Percentiles rank a stretch among this genome's conserved stretches.
Evolutionary conservation across 2,113 vertebrate species (phyloP).

Genomic region (Serinus canaria): DNA sequence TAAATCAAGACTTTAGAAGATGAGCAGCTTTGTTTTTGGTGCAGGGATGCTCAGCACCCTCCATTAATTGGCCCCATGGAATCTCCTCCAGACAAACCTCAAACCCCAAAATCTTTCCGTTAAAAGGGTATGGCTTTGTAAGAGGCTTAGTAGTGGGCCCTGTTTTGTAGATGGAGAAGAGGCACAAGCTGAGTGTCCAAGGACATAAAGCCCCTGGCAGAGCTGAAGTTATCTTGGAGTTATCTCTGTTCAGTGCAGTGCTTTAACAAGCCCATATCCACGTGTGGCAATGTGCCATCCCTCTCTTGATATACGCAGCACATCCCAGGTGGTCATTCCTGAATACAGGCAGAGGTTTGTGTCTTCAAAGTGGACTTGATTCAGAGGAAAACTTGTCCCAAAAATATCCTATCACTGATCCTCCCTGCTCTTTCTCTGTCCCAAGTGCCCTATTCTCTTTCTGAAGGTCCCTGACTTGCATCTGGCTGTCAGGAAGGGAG

Average conservation of each 20-base stretch:
- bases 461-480: background rate
- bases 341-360: background rate
- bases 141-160: background rate
- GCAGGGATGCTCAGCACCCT: background rate
- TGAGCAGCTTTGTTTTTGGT: background rate
- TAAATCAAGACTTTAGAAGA: background rate
- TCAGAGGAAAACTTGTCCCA: background rate
- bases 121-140: background rate
- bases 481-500: background rate
- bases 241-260: background rate
- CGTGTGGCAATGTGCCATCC: background rate
- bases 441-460: background rate
- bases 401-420: background rate
- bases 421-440: rapidly evolving
- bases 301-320: background rate
- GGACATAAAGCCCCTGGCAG: background rate
- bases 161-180: background rate
- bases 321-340: background rate
- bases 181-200: background rate
- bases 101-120: background rate
- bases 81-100: background rate
- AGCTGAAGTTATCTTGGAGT: background rate
- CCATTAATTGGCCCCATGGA: background rate
- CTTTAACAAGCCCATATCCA: background rate
- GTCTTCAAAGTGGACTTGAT: background rate